Evolutionary conservation across 1,140 invertebrate species (phyloP).

Genomic region (Danaus melanippus): DNA sequence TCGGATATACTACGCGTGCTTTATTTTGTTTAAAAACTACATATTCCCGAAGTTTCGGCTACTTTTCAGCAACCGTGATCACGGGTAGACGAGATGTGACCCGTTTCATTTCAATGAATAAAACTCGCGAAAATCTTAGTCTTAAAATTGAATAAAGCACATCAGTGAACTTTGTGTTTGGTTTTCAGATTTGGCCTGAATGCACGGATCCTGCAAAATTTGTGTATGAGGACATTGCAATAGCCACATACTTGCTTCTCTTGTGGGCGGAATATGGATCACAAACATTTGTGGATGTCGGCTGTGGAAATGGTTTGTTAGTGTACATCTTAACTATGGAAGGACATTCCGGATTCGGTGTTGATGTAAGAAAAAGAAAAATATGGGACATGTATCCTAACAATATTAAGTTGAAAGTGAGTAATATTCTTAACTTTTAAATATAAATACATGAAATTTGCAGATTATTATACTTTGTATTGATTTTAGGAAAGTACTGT

Average conservation of each 20-base stretch:
- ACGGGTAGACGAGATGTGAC: too few relatives aligned
- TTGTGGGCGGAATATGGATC: slow-evolving; percentile 76
- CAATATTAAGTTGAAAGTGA: slow-evolving; percentile 58
- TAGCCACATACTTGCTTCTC: slow-evolving; percentile 91
- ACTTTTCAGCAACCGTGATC: too few relatives aligned
- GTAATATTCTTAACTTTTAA: slow-evolving; percentile 5
- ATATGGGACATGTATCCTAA: slow-evolving; percentile 89
- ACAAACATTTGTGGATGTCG: slow-evolving; percentile 92
- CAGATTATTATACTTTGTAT: slow-evolving; percentile 11
- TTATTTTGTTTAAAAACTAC: too few relatives aligned
- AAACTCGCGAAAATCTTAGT: too few relatives aligned
- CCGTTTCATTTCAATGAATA: too few relatives aligned
- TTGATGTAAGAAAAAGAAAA: slow-evolving; percentile 91
- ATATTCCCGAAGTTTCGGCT: too few relatives aligned
- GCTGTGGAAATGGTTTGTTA: slow-evolving; percentile 97
- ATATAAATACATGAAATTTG: slow-evolving; percentile 6
- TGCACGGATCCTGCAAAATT: slow-evolving; percentile 95
- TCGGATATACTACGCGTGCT: too few relatives aligned
- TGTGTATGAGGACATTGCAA: slow-evolving; percentile 97
- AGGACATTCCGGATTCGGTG: slow-evolving; percentile 88
- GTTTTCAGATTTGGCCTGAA: slow-evolving; percentile 85
- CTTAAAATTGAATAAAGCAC: background rate
- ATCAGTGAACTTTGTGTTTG: slow-evolving; percentile 2
- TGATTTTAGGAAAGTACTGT: slow-evolving; percentile 75
- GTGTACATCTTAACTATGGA: slow-evolving; percentile 90